A percentile compares a stretch with the other conserved stretches of the same genome.
Conservation (phyloP, 2,797 vertebrate genomes). For the Tinamus major region DNA sequence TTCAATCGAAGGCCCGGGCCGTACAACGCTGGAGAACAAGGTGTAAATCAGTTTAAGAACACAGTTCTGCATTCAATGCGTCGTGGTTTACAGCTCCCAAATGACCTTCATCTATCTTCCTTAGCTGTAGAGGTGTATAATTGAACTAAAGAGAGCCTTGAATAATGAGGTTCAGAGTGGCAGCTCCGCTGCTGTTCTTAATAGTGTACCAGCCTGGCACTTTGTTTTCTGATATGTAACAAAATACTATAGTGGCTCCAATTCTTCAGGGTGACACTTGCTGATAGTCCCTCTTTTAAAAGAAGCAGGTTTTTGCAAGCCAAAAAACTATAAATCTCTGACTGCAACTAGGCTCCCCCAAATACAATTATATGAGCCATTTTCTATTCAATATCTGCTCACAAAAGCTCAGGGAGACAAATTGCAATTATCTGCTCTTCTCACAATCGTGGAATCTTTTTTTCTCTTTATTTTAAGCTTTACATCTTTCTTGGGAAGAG, state of each 20-base stretch:
- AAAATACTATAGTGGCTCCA: conserved; percentile 75
- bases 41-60: conserved; percentile 87
- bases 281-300: conserved; percentile 77
- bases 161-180: conserved; percentile 82
- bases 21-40: conserved; percentile 80
- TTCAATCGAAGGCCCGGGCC: conserved; percentile 76
- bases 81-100: conserved; percentile 83
- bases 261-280: conserved; percentile 83
- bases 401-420: conserved; percentile 57
- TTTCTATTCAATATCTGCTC: conserved; percentile 71
- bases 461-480: not conserved
- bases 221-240: conserved; percentile 76
- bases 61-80: conserved; percentile 81
- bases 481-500: conserved; percentile 13
- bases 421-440: conserved; percentile 52
- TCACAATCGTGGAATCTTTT: conserved; percentile 35
- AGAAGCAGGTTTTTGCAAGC: conserved; percentile 59
- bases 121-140: conserved; percentile 84
- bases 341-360: conserved; percentile 58
- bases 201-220: conserved; percentile 70
- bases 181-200: conserved; percentile 75
- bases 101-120: conserved; percentile 87
- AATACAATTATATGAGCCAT: conserved; percentile 70
- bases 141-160: conserved; percentile 85
- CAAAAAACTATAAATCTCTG: conserved; percentile 72